Percentiles rank a stretch among this genome's conserved stretches.
Evolutionary conservation across 2,797 vertebrate species (phyloP).

Genomic region (Schizopygopsis malacanthus): DNA sequence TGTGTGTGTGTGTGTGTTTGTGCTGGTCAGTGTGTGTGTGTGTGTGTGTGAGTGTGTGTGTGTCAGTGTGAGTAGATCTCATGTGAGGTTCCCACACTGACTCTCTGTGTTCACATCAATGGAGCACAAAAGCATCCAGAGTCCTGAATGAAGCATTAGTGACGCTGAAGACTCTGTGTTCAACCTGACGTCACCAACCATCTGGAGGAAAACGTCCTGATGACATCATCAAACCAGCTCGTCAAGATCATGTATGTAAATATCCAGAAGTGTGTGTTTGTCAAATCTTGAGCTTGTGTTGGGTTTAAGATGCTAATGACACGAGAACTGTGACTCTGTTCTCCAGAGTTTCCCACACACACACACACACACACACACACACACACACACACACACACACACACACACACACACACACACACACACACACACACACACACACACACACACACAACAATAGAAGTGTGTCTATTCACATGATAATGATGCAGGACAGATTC

Average conservation of each 20-base stretch:
- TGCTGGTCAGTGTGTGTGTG: slow-evolving; percentile 58
- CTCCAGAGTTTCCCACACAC: slow-evolving; percentile 40
- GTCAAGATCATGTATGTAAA: background rate
- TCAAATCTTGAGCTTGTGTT: slow-evolving; percentile 2
- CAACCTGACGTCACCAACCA: slow-evolving; percentile 58
- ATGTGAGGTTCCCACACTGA: slow-evolving; percentile 69
- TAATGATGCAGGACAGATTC: slow-evolving; percentile 18
- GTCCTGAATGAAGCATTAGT: slow-evolving; percentile 60
- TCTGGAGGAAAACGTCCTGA: slow-evolving; percentile 65
- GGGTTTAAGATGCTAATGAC: slow-evolving; percentile 30
- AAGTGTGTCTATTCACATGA: slow-evolving; percentile 50
- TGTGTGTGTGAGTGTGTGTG: too few relatives aligned
- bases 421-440: too few relatives aligned
- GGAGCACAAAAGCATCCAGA: slow-evolving; percentile 59
- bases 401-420: too few relatives aligned
- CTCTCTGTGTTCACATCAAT: slow-evolving; percentile 62
- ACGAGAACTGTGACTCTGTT: slow-evolving; percentile 45
- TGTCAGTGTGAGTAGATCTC: slow-evolving; percentile 54
- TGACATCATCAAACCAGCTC: background rate
- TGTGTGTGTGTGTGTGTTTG: background rate
- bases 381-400: too few relatives aligned
- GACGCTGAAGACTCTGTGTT: slow-evolving; percentile 47
- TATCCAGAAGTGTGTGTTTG: background rate
- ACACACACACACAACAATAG: background rate
- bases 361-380: too few relatives aligned